Evolutionary conservation across 2,888 invertebrate species (phyloP).

Genomic region (Dryococelus australis): DNA sequence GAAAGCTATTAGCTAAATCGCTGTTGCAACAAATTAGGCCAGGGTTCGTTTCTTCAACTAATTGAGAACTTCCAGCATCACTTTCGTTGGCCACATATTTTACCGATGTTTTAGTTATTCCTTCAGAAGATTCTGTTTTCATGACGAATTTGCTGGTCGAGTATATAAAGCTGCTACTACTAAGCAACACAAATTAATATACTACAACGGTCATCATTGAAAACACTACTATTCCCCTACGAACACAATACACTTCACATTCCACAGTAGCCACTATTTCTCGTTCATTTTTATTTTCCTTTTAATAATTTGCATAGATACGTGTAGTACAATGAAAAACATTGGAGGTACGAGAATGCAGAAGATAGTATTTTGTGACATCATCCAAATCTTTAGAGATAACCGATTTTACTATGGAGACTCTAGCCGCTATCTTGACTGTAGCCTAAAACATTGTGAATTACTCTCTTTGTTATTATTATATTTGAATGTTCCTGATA

Average conservation of each 20-base stretch:
- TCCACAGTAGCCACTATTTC: not conserved
- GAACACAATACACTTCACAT: not conserved
- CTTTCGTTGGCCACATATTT: not conserved
- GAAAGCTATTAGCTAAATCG: constrained; percentile 50
- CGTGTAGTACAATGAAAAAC: not conserved
- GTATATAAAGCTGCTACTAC: not conserved
- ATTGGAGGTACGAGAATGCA: too few relatives aligned
- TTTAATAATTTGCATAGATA: not conserved
- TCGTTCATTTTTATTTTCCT: not conserved
- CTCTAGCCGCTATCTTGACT: too few relatives aligned
- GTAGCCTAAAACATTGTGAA: too few relatives aligned
- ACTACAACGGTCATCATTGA: not conserved
- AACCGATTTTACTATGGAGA: too few relatives aligned
- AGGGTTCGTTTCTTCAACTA: constrained; percentile 23
- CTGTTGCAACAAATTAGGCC: constrained; percentile 49
- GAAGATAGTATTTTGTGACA: too few relatives aligned
- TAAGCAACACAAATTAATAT: not conserved
- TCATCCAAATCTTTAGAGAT: too few relatives aligned
- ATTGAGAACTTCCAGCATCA: not conserved
- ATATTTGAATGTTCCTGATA: too few relatives aligned
- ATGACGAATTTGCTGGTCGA: not conserved
- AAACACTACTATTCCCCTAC: not conserved
- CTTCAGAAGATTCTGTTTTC: not conserved
- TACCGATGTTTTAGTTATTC: not conserved
- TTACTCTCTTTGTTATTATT: too few relatives aligned